Percentiles rank a stretch among this genome's conserved stretches.
These are phyloP conservation scores for Colinus virginianus DNA, from an alignment of 2,113 vertebrate genomes.

Conservation along the genomic window DNA sequence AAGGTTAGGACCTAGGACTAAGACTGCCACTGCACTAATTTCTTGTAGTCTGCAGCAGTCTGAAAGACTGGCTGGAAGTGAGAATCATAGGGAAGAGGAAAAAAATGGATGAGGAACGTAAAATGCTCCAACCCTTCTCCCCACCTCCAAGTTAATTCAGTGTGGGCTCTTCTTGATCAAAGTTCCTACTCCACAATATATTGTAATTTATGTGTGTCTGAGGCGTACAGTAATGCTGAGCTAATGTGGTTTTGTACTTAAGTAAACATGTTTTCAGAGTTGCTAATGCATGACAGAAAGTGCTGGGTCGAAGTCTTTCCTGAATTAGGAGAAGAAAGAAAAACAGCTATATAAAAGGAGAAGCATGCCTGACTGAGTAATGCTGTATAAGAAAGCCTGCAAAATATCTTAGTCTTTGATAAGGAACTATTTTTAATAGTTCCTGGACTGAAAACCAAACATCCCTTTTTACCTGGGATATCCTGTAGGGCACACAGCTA, in stretches of 20 bases:
- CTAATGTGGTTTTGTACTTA: slow-evolving; percentile 56
- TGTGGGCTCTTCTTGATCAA: slow-evolving; percentile 45
- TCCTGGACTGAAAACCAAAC: neutral
- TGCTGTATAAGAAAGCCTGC: neutral
- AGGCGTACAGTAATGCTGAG: slow-evolving; percentile 44
- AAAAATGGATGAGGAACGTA: neutral
- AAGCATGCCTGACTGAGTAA: neutral
- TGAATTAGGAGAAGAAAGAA: neutral
- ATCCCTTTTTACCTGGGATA: neutral
- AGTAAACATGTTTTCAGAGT: slow-evolving; percentile 51
- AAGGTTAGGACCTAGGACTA: neutral
- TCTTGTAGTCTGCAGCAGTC: neutral
- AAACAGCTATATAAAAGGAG: neutral
- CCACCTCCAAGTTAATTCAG: slow-evolving; percentile 5
- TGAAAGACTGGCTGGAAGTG: neutral
- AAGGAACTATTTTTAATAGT: neutral
- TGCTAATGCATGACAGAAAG: slow-evolving; percentile 58
- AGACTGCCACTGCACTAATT: neutral
- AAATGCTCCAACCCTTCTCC: neutral
- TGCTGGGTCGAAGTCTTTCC: neutral
- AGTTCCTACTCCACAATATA: slow-evolving; percentile 20
- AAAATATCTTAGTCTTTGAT: neutral
- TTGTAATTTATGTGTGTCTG: slow-evolving; percentile 52
- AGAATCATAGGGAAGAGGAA: neutral
- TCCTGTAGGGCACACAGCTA: neutral